Conservation (phyloP, 2,797 vertebrate genomes). For the Liparis tanakae region DNA sequence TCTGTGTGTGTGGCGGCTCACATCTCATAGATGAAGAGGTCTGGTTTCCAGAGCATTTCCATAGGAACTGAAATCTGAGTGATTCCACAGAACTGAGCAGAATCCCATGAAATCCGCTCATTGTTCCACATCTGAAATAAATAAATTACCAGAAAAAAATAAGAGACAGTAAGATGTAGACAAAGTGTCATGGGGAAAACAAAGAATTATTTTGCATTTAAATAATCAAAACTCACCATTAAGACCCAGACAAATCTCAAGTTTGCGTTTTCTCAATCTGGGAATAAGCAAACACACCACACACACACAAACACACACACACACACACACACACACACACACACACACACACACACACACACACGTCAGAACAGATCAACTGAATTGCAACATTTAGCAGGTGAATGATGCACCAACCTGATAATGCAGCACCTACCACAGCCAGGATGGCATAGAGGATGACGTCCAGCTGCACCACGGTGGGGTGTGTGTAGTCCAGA, state of each 20-base stretch:
- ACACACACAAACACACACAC: too few relatives aligned
- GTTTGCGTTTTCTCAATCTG: constrained; percentile 80
- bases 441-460: constrained; percentile 72
- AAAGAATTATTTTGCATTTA: neutral
- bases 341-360: constrained; percentile 10
- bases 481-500: constrained; percentile 69
- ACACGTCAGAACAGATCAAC: neutral
- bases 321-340: constrained; percentile 1
- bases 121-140: constrained; percentile 67
- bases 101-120: constrained; percentile 74
- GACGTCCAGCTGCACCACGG: constrained; percentile 63
- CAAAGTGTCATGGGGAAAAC: neutral
- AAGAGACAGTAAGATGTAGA: neutral
- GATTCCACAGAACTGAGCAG: constrained; percentile 76
- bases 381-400: neutral
- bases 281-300: too few relatives aligned
- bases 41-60: constrained; percentile 73
- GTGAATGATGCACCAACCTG: neutral
- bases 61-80: constrained; percentile 59
- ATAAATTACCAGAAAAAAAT: neutral
- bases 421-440: constrained; percentile 60
- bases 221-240: constrained; percentile 55
- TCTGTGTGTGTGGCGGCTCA: constrained; percentile 51
- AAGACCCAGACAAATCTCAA: constrained; percentile 67
- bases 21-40: constrained; percentile 75